Evolutionary conservation across 2,797 vertebrate species (phyloP), one percentile per base, ranked within the genome.

Genomic region (Alca torda): DNA sequence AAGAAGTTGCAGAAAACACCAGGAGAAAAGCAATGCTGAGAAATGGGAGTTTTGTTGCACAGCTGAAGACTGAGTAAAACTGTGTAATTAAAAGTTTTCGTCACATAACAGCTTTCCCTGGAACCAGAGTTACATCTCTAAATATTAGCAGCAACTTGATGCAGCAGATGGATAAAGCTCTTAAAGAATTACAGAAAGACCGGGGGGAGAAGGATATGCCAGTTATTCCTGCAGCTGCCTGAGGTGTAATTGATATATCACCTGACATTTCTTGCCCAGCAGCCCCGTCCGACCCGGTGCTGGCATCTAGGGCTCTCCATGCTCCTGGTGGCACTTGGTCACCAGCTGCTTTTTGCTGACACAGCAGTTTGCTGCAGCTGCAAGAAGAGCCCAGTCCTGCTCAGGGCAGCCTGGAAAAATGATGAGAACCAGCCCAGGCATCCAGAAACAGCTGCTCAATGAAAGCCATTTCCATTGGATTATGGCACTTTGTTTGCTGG

Each of bases 91-190:
- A 18, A 90, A 64, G 31, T 5, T 64, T 54, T 82, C 4, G 0
- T 28, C 64, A 14, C 0, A 0, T 53, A 39, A 59, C 9, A 61
- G 25, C 53, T 59, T 73, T 31, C 15, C 33, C 17, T 16, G 17
- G 33, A 50, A 31, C 12, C 2, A 0, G n/a, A 26, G 46, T 35
- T 60, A 2, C 13, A 10, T 18, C 35, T 75, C 6, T 26, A 39
- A 50, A 43, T 45, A 59, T 74, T 31, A 90, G 15, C 70, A 64
- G 50, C 50, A 53, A 82, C 12, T 16, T 53, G 18, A 39, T 28
- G 59, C 20, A 16, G 26, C 7, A 56, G 37, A 6, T 26, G n/a
- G 63, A 25, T 43, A 69, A 69, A 63, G 8, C 18, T 54, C 79
- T 79, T 35, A 10, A 24, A 26, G 45, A 41, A 13, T 35, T 31